Evolutionary conservation across 2,113 vertebrate genomes (phyloP).

Genomic region (Urocolius indicus): DNA sequence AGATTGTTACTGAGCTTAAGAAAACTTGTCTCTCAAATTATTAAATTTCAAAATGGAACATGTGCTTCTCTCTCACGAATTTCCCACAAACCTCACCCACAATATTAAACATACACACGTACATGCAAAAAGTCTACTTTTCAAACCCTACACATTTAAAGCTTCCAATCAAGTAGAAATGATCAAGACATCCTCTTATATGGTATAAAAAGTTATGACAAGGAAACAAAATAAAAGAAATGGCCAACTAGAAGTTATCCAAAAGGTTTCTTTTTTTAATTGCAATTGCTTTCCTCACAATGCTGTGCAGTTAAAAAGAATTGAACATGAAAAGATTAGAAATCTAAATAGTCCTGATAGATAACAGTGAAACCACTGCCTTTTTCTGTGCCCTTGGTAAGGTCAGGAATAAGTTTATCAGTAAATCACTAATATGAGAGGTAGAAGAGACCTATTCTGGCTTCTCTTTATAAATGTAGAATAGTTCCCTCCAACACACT

Average conservation of each 20-base stretch:
- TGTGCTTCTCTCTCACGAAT: constrained; percentile 42
- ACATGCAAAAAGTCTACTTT: not conserved
- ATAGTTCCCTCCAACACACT: not conserved
- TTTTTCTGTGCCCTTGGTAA: not conserved
- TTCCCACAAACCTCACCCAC: constrained; percentile 45
- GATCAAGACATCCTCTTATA: not conserved
- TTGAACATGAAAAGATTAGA: not conserved
- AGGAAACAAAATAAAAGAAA: not conserved
- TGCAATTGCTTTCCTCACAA: not conserved
- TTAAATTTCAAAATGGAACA: constrained; percentile 67
- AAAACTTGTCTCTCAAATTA: constrained; percentile 72
- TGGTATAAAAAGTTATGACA: not conserved
- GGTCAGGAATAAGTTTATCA: not conserved
- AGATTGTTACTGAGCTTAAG: constrained; percentile 45
- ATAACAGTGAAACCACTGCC: not conserved
- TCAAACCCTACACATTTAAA: not conserved
- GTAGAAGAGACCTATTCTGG: not conserved
- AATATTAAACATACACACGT: not conserved
- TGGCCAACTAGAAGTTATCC: not conserved
- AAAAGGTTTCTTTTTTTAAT: not conserved
- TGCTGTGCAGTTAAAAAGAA: not conserved
- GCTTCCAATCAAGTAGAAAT: not conserved
- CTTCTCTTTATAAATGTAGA: not conserved
- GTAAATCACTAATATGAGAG: not conserved
- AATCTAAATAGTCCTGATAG: not conserved